Conservation (phyloP, 2,113 vertebrate species). For the Myodes glareolus region DNA sequence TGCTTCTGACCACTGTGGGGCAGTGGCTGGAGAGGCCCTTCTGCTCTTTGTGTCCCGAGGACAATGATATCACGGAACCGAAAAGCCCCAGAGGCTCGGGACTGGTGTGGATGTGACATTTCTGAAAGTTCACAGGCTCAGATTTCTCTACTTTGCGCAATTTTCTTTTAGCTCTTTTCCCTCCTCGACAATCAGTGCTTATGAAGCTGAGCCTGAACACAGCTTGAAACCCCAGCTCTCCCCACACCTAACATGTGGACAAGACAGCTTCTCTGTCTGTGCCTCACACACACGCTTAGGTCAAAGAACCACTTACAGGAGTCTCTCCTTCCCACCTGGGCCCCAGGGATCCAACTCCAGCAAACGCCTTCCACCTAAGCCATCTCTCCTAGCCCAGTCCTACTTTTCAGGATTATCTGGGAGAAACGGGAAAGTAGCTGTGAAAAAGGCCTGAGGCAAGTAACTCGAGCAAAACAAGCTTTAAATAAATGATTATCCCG, state of each 20-base stretch:
- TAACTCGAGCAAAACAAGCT: constrained; percentile 20
- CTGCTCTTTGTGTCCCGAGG: neutral
- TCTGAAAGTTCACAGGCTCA: neutral
- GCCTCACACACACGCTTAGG: neutral
- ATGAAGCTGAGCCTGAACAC: neutral
- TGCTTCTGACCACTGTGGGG: neutral
- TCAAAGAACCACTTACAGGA: neutral
- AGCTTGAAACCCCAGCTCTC: neutral
- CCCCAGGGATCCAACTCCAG: neutral
- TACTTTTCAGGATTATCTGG: neutral
- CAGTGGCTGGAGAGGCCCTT: neutral
- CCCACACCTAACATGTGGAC: neutral
- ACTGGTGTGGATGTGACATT: neutral
- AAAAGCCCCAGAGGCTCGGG: neutral
- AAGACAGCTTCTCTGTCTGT: neutral
- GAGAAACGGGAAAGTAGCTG: constrained; percentile 15
- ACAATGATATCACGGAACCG: neutral
- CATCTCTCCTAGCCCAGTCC: neutral
- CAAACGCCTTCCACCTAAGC: neutral
- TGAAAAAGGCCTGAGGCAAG: neutral
- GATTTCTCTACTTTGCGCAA: neutral
- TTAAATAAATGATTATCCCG: constrained; percentile 14
- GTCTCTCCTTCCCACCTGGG: neutral
- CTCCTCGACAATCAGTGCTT: neutral
- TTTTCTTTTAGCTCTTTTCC: neutral